These are phyloP conservation scores for Cervus canadensis DNA, from an alignment of 2,113 vertebrate species.

Conservation along the genomic window DNA sequence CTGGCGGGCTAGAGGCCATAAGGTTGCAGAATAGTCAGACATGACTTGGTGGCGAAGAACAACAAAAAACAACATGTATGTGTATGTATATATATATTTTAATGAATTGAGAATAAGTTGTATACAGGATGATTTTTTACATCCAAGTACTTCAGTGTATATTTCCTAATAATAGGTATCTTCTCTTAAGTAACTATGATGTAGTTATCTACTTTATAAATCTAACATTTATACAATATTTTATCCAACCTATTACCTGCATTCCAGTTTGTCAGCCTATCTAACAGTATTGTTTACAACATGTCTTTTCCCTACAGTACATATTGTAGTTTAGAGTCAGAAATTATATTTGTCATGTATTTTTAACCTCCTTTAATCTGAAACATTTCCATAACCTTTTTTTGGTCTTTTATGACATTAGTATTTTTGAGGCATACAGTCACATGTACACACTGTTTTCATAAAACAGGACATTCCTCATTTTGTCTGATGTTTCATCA, in stretches of 20 bases:
- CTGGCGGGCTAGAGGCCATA: background rate
- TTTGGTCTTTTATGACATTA: background rate
- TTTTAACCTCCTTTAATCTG: background rate
- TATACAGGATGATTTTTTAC: background rate
- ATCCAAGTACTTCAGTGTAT: background rate
- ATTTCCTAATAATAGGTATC: background rate
- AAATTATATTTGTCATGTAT: background rate
- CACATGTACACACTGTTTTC: background rate
- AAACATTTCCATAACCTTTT: background rate
- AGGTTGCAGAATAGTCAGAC: background rate
- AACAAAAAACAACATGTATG: background rate
- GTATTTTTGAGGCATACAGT: background rate
- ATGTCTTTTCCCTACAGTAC: background rate
- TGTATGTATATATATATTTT: background rate
- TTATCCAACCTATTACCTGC: background rate
- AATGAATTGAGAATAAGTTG: background rate
- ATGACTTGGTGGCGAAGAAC: background rate
- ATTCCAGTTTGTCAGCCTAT: background rate
- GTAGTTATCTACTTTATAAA: background rate
- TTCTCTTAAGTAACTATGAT: background rate
- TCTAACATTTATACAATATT: background rate
- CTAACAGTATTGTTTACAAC: background rate
- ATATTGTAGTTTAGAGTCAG: background rate
- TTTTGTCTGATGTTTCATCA: background rate
- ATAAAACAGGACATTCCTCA: background rate